Conservation (phyloP, 2,888 invertebrate genomes). For the Dryocosmus kuriphilus region DNA sequence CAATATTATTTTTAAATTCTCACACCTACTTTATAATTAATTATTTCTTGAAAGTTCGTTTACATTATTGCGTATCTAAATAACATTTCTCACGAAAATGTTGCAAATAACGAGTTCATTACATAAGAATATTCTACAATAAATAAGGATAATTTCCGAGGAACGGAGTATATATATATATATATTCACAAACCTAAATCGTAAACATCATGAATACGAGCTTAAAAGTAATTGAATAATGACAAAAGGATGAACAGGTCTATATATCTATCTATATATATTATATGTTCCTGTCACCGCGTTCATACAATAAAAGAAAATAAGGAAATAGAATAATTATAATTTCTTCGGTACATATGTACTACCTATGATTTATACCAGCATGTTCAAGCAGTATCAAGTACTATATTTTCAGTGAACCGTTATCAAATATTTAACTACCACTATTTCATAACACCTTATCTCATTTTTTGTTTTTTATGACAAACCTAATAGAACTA, state of each 20-base stretch:
- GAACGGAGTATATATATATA: not conserved
- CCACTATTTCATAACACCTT: not conserved
- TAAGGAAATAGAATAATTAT: slow-evolving; percentile 31
- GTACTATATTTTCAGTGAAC: not conserved
- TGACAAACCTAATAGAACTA: not conserved
- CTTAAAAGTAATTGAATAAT: not conserved
- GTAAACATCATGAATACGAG: not conserved
- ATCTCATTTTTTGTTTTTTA: not conserved
- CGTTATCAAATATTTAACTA: not conserved
- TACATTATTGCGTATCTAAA: slow-evolving; percentile 12
- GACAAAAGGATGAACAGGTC: slow-evolving; percentile 5
- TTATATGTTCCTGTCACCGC: not conserved
- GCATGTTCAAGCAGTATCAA: not conserved
- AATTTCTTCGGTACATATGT: not conserved
- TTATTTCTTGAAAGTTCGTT: slow-evolving; percentile 3
- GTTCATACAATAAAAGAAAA: slow-evolving; percentile 9
- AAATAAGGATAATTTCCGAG: not conserved
- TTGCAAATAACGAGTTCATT: slow-evolving; percentile 13
- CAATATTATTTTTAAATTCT: not conserved
- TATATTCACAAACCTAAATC: not conserved
- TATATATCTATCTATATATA: too few relatives aligned
- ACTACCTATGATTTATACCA: not conserved
- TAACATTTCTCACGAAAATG: not conserved
- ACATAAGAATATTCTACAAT: not conserved
- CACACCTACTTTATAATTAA: not conserved